Evolutionary conservation across 2,113 vertebrate species (phyloP), one percentile per base, ranked within the genome.

Genomic region (Spilogale gracilis): DNA sequence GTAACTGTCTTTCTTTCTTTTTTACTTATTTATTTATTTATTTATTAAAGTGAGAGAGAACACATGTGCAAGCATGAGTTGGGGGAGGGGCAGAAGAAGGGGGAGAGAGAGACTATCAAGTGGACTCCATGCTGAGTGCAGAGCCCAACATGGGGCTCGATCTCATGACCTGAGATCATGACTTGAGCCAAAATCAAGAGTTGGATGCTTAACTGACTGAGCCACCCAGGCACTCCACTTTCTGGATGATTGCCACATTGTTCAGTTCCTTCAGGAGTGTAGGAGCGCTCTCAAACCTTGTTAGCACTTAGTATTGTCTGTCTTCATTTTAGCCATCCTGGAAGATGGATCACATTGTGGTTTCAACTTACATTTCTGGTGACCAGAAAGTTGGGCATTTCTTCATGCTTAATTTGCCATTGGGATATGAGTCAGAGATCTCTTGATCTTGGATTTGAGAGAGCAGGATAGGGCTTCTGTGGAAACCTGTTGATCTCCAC

Each of bases 251-350:
- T 7, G 74, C 52, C 7, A 3, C 16, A 6, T 27, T 9, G 23
- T 5, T 8, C 6, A 3, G 61, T 2, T 3, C 43, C 65, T 52
- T 30, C 48, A 14, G 69, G 86, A n/a, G 8, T 12, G 7, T 16
- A 27, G 14, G 8, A 5, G 0, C 6, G 27, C 8, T 9, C 52
- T 17, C 20, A 5, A 4, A 4, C 18, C 88, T 61, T 2, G 0
- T 23, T n/a, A 61, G 2, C 61, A 21, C 2, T 12, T 14, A 14
- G 71, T 10, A 12, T 1, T 30, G 0, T 17, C 38, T 32, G 56
- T 45, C 48, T 82, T 5, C 52, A 50, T 30, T 60, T 17, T 30
- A 61, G 74, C 25, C 14, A 0, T 27, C 30, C 8, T 25, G 32
- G 73, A 50, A 18, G 17, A 6, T 43, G 27, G 9, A 1, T 61